Conservation (phyloP, 2,888 invertebrate species). For the Ectropis crepuscularia region DNA sequence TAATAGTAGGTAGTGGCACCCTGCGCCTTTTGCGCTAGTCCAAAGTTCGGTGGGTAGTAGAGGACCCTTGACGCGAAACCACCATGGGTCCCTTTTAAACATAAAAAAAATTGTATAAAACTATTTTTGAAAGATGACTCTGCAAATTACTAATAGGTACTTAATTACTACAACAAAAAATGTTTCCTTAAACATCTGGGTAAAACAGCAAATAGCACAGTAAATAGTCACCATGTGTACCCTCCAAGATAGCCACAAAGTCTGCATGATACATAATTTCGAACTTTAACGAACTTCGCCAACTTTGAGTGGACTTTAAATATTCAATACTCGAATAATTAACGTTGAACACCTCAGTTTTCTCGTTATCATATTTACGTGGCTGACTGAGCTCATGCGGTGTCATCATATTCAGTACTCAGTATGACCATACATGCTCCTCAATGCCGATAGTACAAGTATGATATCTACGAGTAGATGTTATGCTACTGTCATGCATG, state of each 20-base stretch:
- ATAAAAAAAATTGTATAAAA: too few species aligned
- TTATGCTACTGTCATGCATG: too few species aligned
- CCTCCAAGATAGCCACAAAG: constrained; percentile 10
- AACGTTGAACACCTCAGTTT: constrained; percentile 25
- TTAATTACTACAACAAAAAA: too few species aligned
- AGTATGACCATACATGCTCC: not conserved
- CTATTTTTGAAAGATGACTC: too few species aligned
- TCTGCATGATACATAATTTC: constrained; percentile 66
- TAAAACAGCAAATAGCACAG: not conserved
- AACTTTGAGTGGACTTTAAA: constrained; percentile 81
- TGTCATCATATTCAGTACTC: not conserved
- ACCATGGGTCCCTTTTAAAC: too few species aligned
- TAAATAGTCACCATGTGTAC: not conserved
- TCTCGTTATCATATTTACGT: constrained; percentile 10
- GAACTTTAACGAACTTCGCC: constrained; percentile 75
- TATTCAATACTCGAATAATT: constrained; percentile 66
- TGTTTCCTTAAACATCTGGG: not conserved
- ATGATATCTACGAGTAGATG: too few species aligned
- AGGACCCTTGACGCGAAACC: too few species aligned
- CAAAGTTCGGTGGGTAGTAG: too few species aligned
- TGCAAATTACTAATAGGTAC: too few species aligned
- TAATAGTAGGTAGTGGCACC: too few species aligned
- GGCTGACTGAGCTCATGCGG: constrained; percentile 13
- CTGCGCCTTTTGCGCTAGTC: too few species aligned
- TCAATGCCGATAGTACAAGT: too few species aligned